phyloP scores from a whole-genome alignment of 1,140 invertebrate species.

The Dendroctonus ponderosae region DNA sequence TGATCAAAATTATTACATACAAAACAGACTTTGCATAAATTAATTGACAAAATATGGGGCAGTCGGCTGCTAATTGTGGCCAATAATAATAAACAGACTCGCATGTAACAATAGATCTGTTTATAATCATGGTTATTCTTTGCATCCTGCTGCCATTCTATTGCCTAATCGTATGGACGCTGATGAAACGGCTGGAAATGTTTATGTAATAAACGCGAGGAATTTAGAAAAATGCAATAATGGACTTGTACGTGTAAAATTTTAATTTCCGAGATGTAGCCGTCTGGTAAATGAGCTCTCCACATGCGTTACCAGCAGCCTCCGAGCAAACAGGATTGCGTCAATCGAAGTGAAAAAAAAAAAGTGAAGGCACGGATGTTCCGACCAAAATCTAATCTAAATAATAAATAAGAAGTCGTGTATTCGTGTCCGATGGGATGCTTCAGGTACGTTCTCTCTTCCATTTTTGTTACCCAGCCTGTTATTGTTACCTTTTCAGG shows the following conservation, averaged over 20 bases:
- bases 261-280: too few species aligned
- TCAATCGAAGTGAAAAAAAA: too few species aligned
- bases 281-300: too few species aligned
- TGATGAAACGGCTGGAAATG: background rate
- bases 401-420: too few species aligned
- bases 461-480: background rate
- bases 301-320: too few species aligned
- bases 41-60: constrained; percentile 7
- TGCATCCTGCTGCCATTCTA: too few species aligned
- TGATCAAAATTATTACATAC: background rate
- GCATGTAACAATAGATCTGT: constrained; percentile 2
- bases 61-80: constrained; percentile 3
- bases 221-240: background rate
- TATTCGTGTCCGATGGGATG: too few species aligned
- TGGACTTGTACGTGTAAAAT: background rate
- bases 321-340: too few species aligned
- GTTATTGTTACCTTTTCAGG: constrained; percentile 15
- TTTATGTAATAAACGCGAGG: background rate
- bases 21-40: background rate
- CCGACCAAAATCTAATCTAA: too few species aligned
- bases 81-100: constrained; percentile 10
- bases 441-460: background rate
- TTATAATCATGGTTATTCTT: background rate
- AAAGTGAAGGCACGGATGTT: too few species aligned
- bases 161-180: too few species aligned